Conservation (phyloP, 2,113 vertebrate species). For the Odobenus rosmarus region DNA sequence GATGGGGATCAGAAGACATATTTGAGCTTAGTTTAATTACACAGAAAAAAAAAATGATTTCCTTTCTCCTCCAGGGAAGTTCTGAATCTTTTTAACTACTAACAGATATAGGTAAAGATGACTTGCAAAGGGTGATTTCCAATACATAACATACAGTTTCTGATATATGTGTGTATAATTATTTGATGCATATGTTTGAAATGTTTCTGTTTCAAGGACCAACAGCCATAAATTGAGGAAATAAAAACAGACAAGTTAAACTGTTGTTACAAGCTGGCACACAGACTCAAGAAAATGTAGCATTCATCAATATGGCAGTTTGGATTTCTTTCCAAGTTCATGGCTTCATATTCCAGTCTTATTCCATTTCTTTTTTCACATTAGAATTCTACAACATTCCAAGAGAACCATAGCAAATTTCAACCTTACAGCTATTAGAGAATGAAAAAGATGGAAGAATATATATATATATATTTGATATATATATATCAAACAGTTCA, state of each 20-base stretch:
- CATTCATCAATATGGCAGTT: conserved; percentile 51
- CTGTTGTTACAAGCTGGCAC: conserved; percentile 51
- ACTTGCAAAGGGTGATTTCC: conserved; percentile 46
- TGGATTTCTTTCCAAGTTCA: conserved; percentile 60
- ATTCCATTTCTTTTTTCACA: conserved; percentile 56
- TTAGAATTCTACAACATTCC: conserved; percentile 28
- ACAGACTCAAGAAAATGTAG: conserved; percentile 25
- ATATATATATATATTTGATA: neutral
- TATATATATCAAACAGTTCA: neutral
- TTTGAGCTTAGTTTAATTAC: conserved; percentile 1
- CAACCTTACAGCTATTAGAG: neutral
- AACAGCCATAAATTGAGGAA: conserved; percentile 41
- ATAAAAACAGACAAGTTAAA: conserved; percentile 66
- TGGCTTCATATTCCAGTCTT: conserved; percentile 42
- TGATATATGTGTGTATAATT: conserved; percentile 47
- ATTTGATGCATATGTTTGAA: conserved; percentile 62
- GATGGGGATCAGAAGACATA: conserved; percentile 8
- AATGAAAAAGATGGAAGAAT: neutral
- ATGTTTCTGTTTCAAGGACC: conserved; percentile 68
- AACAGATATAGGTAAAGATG: conserved; percentile 40
- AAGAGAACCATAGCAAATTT: conserved; percentile 34
- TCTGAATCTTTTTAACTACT: conserved; percentile 43
- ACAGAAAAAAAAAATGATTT: conserved; percentile 33
- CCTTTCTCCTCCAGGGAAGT: conserved; percentile 30
- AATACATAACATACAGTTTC: neutral